Conservation (phyloP, 2,888 invertebrate species). For the Osmoderma eremita region DNA sequence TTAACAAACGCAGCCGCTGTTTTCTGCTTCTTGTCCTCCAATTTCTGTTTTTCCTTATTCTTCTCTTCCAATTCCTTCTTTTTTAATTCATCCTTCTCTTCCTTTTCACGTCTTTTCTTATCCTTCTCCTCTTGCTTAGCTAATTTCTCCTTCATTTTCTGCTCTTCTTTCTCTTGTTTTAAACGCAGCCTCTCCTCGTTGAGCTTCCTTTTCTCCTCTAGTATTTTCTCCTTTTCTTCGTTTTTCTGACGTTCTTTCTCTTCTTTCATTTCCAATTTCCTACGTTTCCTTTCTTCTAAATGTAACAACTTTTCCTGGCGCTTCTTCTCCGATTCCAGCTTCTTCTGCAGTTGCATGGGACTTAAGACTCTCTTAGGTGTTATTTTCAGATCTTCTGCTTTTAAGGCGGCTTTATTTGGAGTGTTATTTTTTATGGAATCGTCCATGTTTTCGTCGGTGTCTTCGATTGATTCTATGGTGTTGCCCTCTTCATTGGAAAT, state of each 20-base stretch:
- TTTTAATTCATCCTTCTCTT: constrained; percentile 58
- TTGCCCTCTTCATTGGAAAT: background rate
- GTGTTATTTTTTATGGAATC: constrained; percentile 17
- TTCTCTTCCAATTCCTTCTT: constrained; percentile 68
- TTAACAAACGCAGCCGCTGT: constrained; percentile 82
- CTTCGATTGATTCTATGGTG: background rate
- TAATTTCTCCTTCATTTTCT: constrained; percentile 64
- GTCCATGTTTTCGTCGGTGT: constrained; percentile 1
- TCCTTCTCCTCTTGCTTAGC: constrained; percentile 63
- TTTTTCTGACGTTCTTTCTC: constrained; percentile 65
- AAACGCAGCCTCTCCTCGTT: constrained; percentile 49
- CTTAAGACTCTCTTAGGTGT: constrained; percentile 55
- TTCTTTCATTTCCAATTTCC: constrained; percentile 66
- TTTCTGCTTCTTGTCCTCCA: constrained; percentile 80
- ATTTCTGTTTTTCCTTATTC: constrained; percentile 73
- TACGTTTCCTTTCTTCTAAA: constrained; percentile 63
- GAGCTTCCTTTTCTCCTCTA: constrained; percentile 48
- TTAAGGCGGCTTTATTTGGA: constrained; percentile 26
- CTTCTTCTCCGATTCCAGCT: constrained; percentile 68
- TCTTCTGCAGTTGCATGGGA: constrained; percentile 67
- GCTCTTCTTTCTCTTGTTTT: constrained; percentile 53
- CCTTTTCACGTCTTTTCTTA: constrained; percentile 69
- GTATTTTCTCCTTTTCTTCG: constrained; percentile 63
- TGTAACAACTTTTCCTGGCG: constrained; percentile 67
- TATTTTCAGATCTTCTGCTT: constrained; percentile 36